Evolutionary conservation across 2,797 vertebrate species (phyloP).

Genomic region (Ficedula albicollis): DNA sequence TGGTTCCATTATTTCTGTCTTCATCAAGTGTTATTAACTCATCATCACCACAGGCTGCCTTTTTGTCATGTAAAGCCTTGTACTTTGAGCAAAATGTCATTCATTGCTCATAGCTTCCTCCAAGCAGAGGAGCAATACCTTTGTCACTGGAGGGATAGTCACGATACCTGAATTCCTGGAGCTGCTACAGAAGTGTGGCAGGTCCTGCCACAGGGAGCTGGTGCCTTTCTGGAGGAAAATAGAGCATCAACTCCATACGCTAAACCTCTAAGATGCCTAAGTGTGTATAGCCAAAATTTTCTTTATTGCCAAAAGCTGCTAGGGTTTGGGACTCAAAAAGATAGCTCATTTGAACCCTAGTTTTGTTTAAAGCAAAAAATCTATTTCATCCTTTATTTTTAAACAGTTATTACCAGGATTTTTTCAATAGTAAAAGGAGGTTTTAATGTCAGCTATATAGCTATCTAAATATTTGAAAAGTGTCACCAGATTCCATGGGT

Average conservation of each 20-base stretch:
- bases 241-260: not conserved
- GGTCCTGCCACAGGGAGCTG: not conserved
- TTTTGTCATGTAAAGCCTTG: conserved; percentile 20
- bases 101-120: not conserved
- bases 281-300: not conserved
- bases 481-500: not conserved
- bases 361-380: not conserved
- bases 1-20: conserved; percentile 19
- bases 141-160: not conserved
- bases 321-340: not conserved
- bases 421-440: not conserved
- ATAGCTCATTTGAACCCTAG: not conserved
- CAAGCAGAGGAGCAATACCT: not conserved
- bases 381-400: not conserved
- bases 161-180: not conserved
- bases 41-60: conserved; percentile 14
- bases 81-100: not conserved
- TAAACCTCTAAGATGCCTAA: not conserved
- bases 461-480: not conserved
- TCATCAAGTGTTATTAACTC: not conserved
- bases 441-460: not conserved
- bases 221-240: not conserved
- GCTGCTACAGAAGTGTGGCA: not conserved
- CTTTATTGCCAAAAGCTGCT: not conserved
- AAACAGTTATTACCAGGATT: not conserved